Evolutionary conservation across 2,888 invertebrate genomes (phyloP).

Genomic region (Brenthis hecate): DNA sequence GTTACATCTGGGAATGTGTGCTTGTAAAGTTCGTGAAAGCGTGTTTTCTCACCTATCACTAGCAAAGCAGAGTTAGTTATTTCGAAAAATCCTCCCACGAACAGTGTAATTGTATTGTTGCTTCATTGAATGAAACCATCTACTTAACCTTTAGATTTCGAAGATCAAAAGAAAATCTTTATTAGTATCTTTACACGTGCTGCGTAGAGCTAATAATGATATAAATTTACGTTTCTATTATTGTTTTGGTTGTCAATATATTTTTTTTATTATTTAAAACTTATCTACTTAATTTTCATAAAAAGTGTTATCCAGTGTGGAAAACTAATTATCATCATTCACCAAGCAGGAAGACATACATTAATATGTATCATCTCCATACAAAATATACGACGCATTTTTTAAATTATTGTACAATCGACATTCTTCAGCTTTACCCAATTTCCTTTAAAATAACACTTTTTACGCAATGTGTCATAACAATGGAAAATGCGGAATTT

Average conservation of each 20-base stretch:
- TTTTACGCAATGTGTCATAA: slow-evolving; percentile 45
- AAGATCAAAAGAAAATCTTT: slow-evolving; percentile 30
- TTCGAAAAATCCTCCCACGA: slow-evolving; percentile 47
- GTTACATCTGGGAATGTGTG: slow-evolving; percentile 61
- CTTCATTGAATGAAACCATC: slow-evolving; percentile 36
- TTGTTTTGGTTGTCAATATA: too few species aligned
- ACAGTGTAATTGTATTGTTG: slow-evolving; percentile 41
- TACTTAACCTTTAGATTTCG: slow-evolving; percentile 39
- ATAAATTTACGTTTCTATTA: too few species aligned
- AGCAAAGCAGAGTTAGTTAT: slow-evolving; percentile 40
- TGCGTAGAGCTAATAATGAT: too few species aligned
- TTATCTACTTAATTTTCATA: too few species aligned
- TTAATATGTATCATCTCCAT: neutral
- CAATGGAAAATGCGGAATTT: slow-evolving; percentile 53
- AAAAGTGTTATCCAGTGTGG: too few species aligned
- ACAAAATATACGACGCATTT: too few species aligned
- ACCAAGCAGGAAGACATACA: neutral
- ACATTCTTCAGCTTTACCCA: neutral
- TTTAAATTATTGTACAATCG: too few species aligned
- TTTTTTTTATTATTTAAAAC: too few species aligned
- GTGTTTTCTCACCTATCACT: slow-evolving; percentile 62
- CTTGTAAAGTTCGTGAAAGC: slow-evolving; percentile 67
- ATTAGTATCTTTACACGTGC: slow-evolving; percentile 12
- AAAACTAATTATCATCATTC: too few species aligned
- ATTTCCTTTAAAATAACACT: neutral